Base-by-base conservation (phyloP, 2,888 invertebrate species). In the Uropetala carovei region DNA sequence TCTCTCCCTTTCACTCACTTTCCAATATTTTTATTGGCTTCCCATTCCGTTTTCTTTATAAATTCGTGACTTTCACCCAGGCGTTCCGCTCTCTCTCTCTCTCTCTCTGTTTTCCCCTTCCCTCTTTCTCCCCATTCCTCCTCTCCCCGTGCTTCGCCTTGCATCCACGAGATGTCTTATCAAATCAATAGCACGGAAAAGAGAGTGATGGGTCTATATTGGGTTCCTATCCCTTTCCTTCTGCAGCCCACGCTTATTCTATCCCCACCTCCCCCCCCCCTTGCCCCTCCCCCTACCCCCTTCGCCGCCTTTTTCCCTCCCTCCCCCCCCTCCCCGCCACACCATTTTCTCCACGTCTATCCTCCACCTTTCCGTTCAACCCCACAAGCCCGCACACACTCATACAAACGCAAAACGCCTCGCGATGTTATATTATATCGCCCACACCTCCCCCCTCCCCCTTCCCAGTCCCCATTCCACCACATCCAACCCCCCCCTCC, bases 141-240 rank as follows among this genome's bases (percentile, higher is more conserved):
- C n/a, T n/a, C n/a, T n/a, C n/a, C 27, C 11, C 75, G 75, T 75
- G 75, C 22, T 27, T 27, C 75, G 22, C 22, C 75, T 75, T 27
- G 27, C 75, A 27, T 75, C 27, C 27, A 1, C 4, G 22, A 14
- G 75, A 75, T 27, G 75, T 75, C 75, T 27, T 75, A 27, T 75
- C 27, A 27, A 75, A 75, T 75, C 75, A 75, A 75, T 75, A 75
- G 75, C 75, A 13, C 11, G 75, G 75, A 75, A 75, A 75, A 75
- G 75, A 75, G 75, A 75, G 75, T 75, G 75, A 75, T 75, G 27
- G 75, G 27, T 75, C 27, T 75, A 75, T 75, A 27, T 27, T 27
- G 75, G 27, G 75, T 75, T 75, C 75, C 43, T 5, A 43, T 43
- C 43, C 43, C 43, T 43, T 43, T 43, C 43, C 43, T 43, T n/a